phyloP scores from a whole-genome alignment of 2,797 vertebrate genomes.

The Muraenolepis orangiensis region DNA sequence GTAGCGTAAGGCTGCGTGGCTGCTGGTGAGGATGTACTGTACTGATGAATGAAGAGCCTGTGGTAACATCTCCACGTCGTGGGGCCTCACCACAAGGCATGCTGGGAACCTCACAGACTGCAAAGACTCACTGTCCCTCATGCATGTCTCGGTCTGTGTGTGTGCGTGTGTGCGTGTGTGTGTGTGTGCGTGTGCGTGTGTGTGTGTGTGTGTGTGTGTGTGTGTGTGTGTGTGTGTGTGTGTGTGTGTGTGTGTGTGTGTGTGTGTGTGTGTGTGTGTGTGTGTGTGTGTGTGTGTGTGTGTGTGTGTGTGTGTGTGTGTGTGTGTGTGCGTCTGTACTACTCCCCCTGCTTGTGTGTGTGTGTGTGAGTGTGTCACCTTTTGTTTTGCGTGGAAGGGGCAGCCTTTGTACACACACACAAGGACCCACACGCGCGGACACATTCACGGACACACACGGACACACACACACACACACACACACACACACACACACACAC shows the following conservation, averaged over 20 bases:
- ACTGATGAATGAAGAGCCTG: not conserved
- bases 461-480: not conserved
- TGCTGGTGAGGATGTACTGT: not conserved
- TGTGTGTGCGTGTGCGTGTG: not conserved
- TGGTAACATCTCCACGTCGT: not conserved
- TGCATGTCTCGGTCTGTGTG: not conserved
- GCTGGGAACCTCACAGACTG: too few species aligned
- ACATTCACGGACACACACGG: too few species aligned
- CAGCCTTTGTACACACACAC: not conserved
- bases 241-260: not conserved
- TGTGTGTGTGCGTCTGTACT: not conserved
- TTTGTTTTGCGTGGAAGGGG: not conserved
- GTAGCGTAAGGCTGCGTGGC: too few species aligned
- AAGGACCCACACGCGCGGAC: too few species aligned
- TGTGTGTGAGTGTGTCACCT: not conserved
- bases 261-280: not conserved
- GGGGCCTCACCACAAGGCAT: not conserved
- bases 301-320: not conserved
- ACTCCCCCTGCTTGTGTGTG: not conserved
- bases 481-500: slow-evolving; percentile 13
- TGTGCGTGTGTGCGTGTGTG: not conserved
- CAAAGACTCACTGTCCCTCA: not conserved
- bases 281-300: not conserved
- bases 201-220: not conserved
- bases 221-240: not conserved